Conservation (phyloP, 1,140 invertebrate species). For the Cherax quadricarinatus region DNA sequence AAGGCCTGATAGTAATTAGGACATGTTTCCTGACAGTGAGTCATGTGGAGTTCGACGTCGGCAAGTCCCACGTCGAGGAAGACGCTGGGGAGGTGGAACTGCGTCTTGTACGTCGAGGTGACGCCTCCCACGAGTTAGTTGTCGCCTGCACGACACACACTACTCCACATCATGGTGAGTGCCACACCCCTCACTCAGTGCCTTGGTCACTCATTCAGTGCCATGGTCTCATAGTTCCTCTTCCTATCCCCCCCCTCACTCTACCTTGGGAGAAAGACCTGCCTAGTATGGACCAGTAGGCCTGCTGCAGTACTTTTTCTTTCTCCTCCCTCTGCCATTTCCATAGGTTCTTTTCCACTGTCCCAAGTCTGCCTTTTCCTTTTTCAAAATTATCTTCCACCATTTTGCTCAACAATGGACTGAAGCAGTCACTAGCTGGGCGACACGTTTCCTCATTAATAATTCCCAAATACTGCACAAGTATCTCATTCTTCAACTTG, state of each 20-base stretch:
- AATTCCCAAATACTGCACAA: too few species aligned
- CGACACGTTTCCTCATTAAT: too few species aligned
- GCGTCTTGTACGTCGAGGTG: slow-evolving; percentile 76
- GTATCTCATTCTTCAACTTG: too few species aligned
- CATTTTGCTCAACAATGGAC: too few species aligned
- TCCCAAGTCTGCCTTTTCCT: slow-evolving; percentile 16
- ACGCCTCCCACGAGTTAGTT: slow-evolving; percentile 76
- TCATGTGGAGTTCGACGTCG: slow-evolving; percentile 73
- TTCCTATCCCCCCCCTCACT: background rate
- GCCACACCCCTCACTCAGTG: too few species aligned
- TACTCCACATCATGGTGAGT: background rate
- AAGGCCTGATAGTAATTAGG: too few species aligned
- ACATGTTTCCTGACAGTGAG: slow-evolving; percentile 74
- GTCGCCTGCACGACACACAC: slow-evolving; percentile 72
- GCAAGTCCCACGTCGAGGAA: slow-evolving; percentile 75
- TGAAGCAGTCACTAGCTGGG: too few species aligned
- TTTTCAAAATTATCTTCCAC: too few species aligned
- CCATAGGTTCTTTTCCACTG: background rate
- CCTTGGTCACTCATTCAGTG: background rate
- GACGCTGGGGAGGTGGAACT: slow-evolving; percentile 75
- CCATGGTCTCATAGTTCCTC: background rate
- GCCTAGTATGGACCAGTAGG: too few species aligned
- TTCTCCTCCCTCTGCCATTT: background rate
- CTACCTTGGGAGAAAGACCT: too few species aligned
- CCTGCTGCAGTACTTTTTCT: too few species aligned